Evolutionary conservation across 2,888 invertebrate genomes (phyloP).

Genomic region (Drosophila eohydei): DNA sequence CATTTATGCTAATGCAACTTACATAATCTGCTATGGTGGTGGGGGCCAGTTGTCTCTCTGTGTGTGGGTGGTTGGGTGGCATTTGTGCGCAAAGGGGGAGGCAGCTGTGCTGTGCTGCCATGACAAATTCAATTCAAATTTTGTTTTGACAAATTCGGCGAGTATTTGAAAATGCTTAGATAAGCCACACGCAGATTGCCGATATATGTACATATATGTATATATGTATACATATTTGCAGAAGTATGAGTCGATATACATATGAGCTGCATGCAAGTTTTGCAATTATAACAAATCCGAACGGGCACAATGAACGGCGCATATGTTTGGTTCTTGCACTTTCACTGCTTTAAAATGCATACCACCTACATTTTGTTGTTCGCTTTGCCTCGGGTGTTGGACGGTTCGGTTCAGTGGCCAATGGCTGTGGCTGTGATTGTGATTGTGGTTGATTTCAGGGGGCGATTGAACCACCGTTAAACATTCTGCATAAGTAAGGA

Average conservation of each 20-base stretch:
- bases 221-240: constrained; percentile 2
- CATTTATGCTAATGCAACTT: constrained; percentile 77
- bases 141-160: constrained; percentile 74
- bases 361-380: constrained; percentile 78
- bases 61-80: constrained; percentile 6
- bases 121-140: constrained; percentile 77
- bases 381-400: constrained; percentile 39
- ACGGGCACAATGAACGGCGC: constrained; percentile 60
- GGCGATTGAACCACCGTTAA: constrained; percentile 72
- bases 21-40: constrained; percentile 60
- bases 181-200: constrained; percentile 43
- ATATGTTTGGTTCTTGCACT: constrained; percentile 68
- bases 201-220: constrained; percentile 1
- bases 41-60: constrained; percentile 1
- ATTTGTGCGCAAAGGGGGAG: not conserved
- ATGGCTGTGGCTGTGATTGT: constrained; percentile 19
- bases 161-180: constrained; percentile 66
- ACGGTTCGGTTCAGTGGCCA: constrained; percentile 66
- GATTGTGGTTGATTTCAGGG: constrained; percentile 24
- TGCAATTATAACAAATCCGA: constrained; percentile 49
- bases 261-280: constrained; percentile 33
- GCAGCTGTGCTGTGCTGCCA: constrained; percentile 28
- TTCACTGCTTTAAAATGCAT: constrained; percentile 78
- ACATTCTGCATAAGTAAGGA: constrained; percentile 73
- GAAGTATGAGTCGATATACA: not conserved